phyloP scores from a whole-genome alignment of 2,888 invertebrate species.

The Argyra leucocephala region DNA sequence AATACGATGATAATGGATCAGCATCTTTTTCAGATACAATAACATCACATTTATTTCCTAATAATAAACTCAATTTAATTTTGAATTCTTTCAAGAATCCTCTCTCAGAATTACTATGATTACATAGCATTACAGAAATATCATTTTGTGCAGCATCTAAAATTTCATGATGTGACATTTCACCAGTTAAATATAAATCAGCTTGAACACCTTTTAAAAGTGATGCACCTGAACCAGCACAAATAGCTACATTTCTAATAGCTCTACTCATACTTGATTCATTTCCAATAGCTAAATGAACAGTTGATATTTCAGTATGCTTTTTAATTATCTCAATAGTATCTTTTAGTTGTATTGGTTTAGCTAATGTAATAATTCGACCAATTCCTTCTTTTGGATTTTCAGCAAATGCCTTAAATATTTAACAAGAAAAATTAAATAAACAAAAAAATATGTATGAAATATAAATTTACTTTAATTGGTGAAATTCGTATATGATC shows the following conservation, averaged over 20 bases:
- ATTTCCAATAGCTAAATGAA: slow-evolving; percentile 61
- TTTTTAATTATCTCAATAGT: slow-evolving; percentile 59
- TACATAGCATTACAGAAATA: slow-evolving; percentile 73
- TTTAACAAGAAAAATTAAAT: no score
- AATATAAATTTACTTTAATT: slow-evolving; percentile 23
- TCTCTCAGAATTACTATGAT: slow-evolving; percentile 89
- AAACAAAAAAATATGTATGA: not conserved
- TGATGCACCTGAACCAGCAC: slow-evolving; percentile 81
- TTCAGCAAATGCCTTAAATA: slow-evolving; percentile 21
- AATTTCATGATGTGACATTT: slow-evolving; percentile 92
- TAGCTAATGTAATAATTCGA: slow-evolving; percentile 47
- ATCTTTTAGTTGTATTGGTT: slow-evolving; percentile 48
- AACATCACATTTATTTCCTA: slow-evolving; percentile 46
- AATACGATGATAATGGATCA: slow-evolving; percentile 62
- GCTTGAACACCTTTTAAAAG: slow-evolving; percentile 61
- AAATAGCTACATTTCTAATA: slow-evolving; percentile 63
- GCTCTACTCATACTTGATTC: slow-evolving; percentile 40
- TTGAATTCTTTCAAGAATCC: slow-evolving; percentile 65
- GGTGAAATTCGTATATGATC: slow-evolving; percentile 24
- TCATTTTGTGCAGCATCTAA: slow-evolving; percentile 75
- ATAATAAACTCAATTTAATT: slow-evolving; percentile 33
- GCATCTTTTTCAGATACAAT: slow-evolving; percentile 61
- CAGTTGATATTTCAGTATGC: slow-evolving; percentile 56
- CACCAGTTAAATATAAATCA: slow-evolving; percentile 79
- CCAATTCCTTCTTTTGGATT: slow-evolving; percentile 47